A percentile compares a stretch with the other conserved stretches of the same genome.
Evolutionary conservation across 2,797 vertebrate species (phyloP).

Genomic region (Podarcis lilfordi): DNA sequence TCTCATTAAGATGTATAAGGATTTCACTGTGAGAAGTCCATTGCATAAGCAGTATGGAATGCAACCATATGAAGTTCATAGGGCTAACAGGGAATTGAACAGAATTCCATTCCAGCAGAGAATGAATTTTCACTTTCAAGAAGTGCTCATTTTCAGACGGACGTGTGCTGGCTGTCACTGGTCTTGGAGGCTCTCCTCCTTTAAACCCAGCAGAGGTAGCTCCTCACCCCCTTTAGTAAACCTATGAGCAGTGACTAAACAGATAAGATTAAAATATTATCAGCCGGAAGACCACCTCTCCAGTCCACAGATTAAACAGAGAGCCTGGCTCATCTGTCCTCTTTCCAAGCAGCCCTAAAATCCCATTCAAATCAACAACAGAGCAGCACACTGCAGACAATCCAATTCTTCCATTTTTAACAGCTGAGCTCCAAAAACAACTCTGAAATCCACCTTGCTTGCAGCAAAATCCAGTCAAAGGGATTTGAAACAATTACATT

Average conservation of each 20-base stretch:
- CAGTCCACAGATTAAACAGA: neutral
- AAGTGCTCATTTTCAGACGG: neutral
- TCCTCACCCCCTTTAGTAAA: neutral
- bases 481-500: too few species aligned
- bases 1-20: slow-evolving; percentile 63
- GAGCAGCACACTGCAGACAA: neutral
- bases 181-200: neutral
- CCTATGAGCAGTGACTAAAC: neutral
- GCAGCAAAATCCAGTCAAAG: too few species aligned
- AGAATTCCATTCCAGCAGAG: slow-evolving; percentile 34
- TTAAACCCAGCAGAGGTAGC: neutral
- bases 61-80: slow-evolving; percentile 52
- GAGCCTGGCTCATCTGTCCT: neutral
- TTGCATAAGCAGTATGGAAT: slow-evolving; percentile 44
- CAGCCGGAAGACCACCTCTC: neutral
- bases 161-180: neutral
- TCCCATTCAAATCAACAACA: neutral
- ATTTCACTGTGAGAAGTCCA: slow-evolving; percentile 52
- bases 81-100: slow-evolving; percentile 19
- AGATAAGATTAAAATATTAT: neutral
- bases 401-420: neutral
- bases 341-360: neutral
- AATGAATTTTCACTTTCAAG: neutral
- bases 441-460: neutral
- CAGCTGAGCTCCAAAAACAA: neutral